Evolutionary conservation across 2,113 vertebrate genomes (phyloP).

Genomic region (Macaca fascicularis): DNA sequence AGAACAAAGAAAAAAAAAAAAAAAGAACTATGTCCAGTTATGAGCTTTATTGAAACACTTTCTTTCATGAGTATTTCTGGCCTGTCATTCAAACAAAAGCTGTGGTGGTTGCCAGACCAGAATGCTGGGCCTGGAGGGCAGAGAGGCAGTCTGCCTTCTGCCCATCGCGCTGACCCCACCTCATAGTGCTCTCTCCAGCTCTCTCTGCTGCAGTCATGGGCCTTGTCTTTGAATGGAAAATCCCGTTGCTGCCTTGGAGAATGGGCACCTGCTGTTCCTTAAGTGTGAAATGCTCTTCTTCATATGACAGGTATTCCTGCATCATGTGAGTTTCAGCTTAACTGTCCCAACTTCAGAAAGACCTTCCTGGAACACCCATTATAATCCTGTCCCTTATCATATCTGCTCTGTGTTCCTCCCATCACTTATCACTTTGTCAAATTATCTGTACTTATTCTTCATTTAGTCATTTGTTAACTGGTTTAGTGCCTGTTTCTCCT

Average conservation of each 20-base stretch:
- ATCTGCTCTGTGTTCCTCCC: not conserved
- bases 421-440: not conserved
- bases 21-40: not conserved
- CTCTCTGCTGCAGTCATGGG: not conserved
- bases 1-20: too few species aligned
- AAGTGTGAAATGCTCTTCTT: not conserved
- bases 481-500: not conserved
- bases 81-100: not conserved
- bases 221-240: not conserved
- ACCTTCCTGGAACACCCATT: not conserved
- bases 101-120: not conserved
- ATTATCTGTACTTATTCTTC: not conserved
- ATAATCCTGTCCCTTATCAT: accelerated
- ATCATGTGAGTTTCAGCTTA: not conserved
- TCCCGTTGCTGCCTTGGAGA: not conserved
- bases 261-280: not conserved
- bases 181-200: not conserved
- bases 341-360: not conserved
- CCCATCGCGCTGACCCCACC: not conserved
- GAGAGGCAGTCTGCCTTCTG: not conserved
- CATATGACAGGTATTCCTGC: not conserved
- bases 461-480: not conserved
- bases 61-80: not conserved
- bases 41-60: not conserved
- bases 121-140: not conserved